Evolutionary conservation across 1,140 invertebrate genomes (phyloP).

Genomic region (Drosophila pseudoobscura): DNA sequence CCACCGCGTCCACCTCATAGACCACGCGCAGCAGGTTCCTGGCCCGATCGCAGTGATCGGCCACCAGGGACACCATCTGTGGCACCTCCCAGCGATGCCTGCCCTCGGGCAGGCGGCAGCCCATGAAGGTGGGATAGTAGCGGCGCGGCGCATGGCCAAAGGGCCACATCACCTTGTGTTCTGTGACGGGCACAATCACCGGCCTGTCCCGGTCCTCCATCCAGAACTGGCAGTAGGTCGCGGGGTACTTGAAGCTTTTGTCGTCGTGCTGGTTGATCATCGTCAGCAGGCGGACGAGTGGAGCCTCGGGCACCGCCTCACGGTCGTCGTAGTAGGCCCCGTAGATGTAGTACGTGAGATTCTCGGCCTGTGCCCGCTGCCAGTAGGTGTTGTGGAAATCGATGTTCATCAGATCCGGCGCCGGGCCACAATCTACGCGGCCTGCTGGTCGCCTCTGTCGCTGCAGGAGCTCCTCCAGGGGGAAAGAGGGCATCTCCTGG

Average conservation of each 20-base stretch:
- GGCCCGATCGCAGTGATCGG: slow-evolving; percentile 89
- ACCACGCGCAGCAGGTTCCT: slow-evolving; percentile 92
- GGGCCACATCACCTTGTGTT: slow-evolving; percentile 96
- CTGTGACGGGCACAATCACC: slow-evolving; percentile 89
- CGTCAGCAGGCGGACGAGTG: slow-evolving; percentile 91
- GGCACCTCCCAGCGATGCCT: slow-evolving; percentile 87
- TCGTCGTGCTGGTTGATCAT: slow-evolving; percentile 88
- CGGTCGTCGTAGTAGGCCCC: slow-evolving; percentile 94
- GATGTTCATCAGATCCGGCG: slow-evolving; percentile 40
- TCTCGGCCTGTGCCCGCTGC: slow-evolving; percentile 89
- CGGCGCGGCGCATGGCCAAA: slow-evolving; percentile 95
- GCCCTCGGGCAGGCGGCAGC: slow-evolving; percentile 91
- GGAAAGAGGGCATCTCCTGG: slow-evolving; percentile 62
- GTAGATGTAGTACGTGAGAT: slow-evolving; percentile 93
- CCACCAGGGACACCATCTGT: slow-evolving; percentile 91
- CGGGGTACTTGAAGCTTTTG: slow-evolving; percentile 85
- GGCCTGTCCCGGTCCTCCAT: slow-evolving; percentile 90
- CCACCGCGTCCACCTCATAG: slow-evolving; percentile 85
- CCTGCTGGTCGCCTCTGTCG: neutral
- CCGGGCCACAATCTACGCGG: slow-evolving; percentile 31
- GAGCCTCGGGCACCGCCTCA: slow-evolving; percentile 87
- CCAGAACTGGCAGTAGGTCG: slow-evolving; percentile 92
- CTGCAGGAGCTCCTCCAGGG: slow-evolving; percentile 43
- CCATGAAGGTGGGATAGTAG: slow-evolving; percentile 92
- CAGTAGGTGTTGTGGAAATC: slow-evolving; percentile 84